Evolutionary conservation across 2,797 vertebrate species (phyloP), one percentile per base, ranked within the genome.

Genomic region (Enteromius paludinosus): DNA sequence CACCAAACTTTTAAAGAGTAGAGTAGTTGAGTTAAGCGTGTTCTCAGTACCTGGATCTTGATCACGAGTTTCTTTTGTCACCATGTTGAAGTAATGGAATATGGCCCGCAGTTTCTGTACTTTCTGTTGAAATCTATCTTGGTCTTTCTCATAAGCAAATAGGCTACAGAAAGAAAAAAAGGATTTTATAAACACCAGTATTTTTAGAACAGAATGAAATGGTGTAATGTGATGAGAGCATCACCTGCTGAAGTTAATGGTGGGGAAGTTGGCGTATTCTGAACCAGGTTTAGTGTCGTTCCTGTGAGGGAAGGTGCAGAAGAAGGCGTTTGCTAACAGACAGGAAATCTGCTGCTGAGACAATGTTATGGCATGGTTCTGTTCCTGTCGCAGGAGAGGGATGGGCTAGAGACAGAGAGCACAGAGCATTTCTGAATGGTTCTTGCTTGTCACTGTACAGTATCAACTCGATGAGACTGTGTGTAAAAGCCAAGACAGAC

Each of bases 161-260:
- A 95, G 87, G 15, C 94, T 95, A 78, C 1, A n/a, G 28, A 45
- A 33, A 69, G 1, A 1, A 47, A 52, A 70, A 2, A 10, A 33
- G 11, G 20, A 38, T n/a, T 8, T 18, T 4, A 17, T 12, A 41
- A 43, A 1, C 0, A 54, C 18, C 20, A 23, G 6, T 38, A 23
- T 59, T 59, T 25, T 59, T 23, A 59, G 56, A 25, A 25, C 56
- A 59, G 23, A 59, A 59, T 61, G 56, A 25, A 25, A 28, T 2
- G 56, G 25, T 75, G 7, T 54, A 38, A 61, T 5, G 33, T 41
- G 61, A 20, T 12, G 5, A 6, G 25, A 11, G n/a, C 25, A 45
- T 14, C 11, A 94, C 94, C 93, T 92, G 92, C 0, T 89, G 90
- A 95, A 95, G 91, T 95, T 95, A 23, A 95, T 95, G 84, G 78